These are phyloP conservation scores for Leptodactylus fallax DNA, from an alignment of 2,797 vertebrate species.

Conservation along the genomic window DNA sequence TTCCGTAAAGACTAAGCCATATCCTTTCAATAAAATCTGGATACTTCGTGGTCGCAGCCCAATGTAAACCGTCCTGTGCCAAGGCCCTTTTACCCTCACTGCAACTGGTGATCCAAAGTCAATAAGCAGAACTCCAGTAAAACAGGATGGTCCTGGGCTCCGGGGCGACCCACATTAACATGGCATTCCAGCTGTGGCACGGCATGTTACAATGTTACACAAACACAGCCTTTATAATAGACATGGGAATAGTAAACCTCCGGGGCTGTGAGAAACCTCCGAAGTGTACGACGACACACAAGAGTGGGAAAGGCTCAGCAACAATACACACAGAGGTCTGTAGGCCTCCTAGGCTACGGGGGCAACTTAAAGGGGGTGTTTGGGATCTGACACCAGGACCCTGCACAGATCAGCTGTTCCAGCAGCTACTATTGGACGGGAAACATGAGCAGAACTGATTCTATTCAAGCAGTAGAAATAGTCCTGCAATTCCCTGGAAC, in stretches of 20 bases:
- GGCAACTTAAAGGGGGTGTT: too few relatives aligned
- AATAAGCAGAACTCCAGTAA: slow-evolving; percentile 15
- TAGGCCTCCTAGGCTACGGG: too few relatives aligned
- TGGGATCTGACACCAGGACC: too few relatives aligned
- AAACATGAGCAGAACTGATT: too few relatives aligned
- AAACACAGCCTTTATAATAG: slow-evolving; percentile 22
- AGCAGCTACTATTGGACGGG: too few relatives aligned
- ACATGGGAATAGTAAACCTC: slow-evolving; percentile 38
- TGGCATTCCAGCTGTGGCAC: slow-evolving; percentile 27
- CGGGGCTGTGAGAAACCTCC: slow-evolving; percentile 27
- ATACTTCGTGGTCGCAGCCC: neutral
- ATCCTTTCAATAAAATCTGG: slow-evolving; percentile 12
- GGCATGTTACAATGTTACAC: slow-evolving; percentile 26
- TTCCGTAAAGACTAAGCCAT: neutral
- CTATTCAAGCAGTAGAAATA: too few relatives aligned
- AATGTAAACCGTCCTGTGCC: slow-evolving; percentile 1
- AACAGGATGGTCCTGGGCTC: slow-evolving; percentile 9
- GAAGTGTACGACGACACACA: neutral
- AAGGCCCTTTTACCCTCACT: neutral
- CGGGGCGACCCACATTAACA: slow-evolving; percentile 8
- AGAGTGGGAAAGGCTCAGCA: too few relatives aligned
- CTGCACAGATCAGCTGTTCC: too few relatives aligned
- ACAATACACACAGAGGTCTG: neutral
- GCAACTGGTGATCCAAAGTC: neutral
- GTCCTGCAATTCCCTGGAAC: too few relatives aligned